phyloP scores from a whole-genome alignment of 2,797 vertebrate species.

The Poecilia gillii region DNA sequence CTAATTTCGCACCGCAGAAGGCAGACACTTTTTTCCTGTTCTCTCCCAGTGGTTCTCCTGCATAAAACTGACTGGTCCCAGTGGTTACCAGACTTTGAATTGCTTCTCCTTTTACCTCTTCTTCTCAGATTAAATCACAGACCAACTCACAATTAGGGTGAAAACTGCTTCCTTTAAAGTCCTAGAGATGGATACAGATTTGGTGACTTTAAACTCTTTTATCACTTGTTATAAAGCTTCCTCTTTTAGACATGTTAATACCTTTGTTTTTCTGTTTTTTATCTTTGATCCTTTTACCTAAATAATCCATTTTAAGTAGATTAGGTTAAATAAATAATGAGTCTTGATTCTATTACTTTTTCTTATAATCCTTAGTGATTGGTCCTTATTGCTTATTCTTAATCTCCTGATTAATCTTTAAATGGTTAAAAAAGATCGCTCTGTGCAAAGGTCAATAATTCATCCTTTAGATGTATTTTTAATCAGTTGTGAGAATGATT shows the following conservation, averaged over 20 bases:
- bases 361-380: neutral
- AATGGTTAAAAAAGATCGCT: neutral
- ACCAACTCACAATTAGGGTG: neutral
- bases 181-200: neutral
- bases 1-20: neutral
- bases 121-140: neutral
- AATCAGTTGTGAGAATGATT: neutral
- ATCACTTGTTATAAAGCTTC: neutral
- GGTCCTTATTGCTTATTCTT: neutral
- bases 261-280: neutral
- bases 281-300: neutral
- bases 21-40: neutral
- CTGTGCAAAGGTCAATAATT: neutral
- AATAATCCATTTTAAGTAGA: neutral
- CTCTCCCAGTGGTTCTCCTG: neutral
- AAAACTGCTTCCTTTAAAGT: neutral
- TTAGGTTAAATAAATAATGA: neutral
- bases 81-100: neutral
- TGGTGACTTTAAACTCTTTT: neutral
- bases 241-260: neutral
- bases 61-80: neutral
- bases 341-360: neutral
- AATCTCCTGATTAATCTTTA: conserved; percentile 3
- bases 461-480: conserved; percentile 3
- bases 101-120: neutral